A percentile compares a stretch with the other conserved stretches of the same genome.
These are phyloP conservation scores for Pecten maximus DNA, from an alignment of 2,888 invertebrate genomes.

Conservation along the genomic window DNA sequence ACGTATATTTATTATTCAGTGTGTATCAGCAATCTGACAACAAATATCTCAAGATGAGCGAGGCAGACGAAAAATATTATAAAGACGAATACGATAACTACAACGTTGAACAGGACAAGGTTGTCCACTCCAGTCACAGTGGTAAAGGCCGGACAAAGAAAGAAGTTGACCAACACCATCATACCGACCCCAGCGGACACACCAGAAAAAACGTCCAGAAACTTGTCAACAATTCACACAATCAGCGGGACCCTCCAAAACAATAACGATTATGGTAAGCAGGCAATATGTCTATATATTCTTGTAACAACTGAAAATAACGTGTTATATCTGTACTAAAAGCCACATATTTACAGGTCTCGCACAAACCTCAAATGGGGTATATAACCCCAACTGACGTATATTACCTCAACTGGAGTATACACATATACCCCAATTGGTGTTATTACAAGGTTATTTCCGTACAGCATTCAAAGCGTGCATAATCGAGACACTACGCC, in stretches of 20 bases:
- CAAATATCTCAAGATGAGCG: constrained; percentile 47
- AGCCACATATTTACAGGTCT: no score
- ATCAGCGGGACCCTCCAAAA: constrained; percentile 52
- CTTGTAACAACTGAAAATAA: background rate
- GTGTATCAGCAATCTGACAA: background rate
- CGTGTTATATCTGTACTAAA: background rate
- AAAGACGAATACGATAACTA: constrained; percentile 95
- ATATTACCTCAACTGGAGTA: no score
- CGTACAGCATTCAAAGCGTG: no score
- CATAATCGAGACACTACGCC: no score
- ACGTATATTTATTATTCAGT: constrained; percentile 8
- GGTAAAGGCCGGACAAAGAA: constrained; percentile 95
- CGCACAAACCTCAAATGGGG: no score
- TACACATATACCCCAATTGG: no score
- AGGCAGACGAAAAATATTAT: constrained; percentile 68
- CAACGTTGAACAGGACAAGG: constrained; percentile 96
- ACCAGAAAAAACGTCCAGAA: constrained; percentile 91
- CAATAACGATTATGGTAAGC: background rate
- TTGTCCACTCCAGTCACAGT: constrained; percentile 92
- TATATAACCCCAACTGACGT: no score
- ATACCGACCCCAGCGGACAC: constrained; percentile 95
- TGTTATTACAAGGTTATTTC: no score
- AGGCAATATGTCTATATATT: background rate
- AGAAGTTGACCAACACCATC: constrained; percentile 94
- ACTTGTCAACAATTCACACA: constrained; percentile 79